Percentiles rank a stretch among this genome's conserved stretches.
Evolutionary conservation across 2,888 invertebrate species (phyloP).

Genomic region (Syrista parreyssii): DNA sequence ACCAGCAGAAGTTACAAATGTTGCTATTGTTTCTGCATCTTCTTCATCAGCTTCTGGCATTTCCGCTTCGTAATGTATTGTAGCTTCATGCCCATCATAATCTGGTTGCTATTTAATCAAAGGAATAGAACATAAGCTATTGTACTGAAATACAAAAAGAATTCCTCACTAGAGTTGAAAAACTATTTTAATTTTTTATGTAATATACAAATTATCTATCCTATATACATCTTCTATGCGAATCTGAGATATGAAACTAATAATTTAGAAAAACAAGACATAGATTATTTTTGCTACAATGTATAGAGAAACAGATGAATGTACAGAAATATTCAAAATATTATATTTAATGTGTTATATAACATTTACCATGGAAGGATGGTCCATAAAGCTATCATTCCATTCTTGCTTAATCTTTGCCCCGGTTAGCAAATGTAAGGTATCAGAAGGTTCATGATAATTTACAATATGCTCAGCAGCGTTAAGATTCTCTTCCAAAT

Average conservation of each 20-base stretch:
- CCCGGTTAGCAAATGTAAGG: slow-evolving; percentile 7
- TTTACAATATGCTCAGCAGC: slow-evolving; percentile 28
- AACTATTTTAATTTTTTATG: slow-evolving; percentile 5
- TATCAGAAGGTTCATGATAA: slow-evolving; percentile 22
- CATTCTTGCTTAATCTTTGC: slow-evolving; percentile 25
- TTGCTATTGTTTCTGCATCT: slow-evolving; percentile 62
- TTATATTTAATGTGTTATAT: background rate
- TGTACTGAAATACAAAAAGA: background rate
- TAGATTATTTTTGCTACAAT: no score
- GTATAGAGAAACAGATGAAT: background rate
- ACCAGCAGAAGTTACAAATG: slow-evolving; percentile 60
- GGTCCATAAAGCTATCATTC: slow-evolving; percentile 18
- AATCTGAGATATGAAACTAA: background rate
- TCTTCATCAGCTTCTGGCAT: slow-evolving; percentile 43
- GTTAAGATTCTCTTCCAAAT: slow-evolving; percentile 21
- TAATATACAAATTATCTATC: background rate
- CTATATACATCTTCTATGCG: background rate
- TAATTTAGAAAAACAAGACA: no score
- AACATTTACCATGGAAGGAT: slow-evolving; percentile 13
- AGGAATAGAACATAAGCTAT: background rate
- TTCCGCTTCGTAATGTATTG: slow-evolving; percentile 12
- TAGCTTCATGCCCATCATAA: slow-evolving; percentile 26
- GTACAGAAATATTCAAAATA: slow-evolving; percentile 23
- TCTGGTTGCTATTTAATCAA: slow-evolving; percentile 22
- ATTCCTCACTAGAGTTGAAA: background rate